Evolutionary conservation across 1,140 invertebrate genomes (phyloP), one percentile per base, ranked within the genome.

Genomic region (Drosophila nebulosa): DNA sequence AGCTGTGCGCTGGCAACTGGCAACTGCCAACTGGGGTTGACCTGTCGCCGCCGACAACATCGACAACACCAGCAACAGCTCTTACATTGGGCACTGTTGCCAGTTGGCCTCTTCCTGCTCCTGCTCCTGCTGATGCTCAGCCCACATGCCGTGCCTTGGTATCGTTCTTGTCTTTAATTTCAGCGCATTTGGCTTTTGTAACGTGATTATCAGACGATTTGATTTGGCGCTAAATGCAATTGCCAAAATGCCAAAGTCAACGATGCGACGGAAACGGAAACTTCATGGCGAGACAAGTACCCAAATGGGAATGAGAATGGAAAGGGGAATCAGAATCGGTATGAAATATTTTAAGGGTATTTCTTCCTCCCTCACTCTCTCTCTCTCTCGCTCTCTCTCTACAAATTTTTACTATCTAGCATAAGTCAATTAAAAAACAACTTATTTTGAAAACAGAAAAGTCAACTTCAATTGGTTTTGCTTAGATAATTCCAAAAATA

Each of bases 131-230:
- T 30, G 6, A 9, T 26, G 16, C 35, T 9, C 16, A 22, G 72
- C 62, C 79, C 75, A 76, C 79, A 76, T 85, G 76, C 80, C 52
- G 73, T 46, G 80, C 46, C 39, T 22, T 26, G 56, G 35, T 18
- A 27, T 4, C 27, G 35, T 60, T 75, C 78, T 88, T 88, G 75
- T 79, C 75, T 88, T 83, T 83, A 83, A 88, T 83, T 89, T 79
- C 78, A 59, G 70, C 78, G 69, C 89, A 90, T 77, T 90, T 91
- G 81, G 84, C 84, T 91, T 91, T 91, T 91, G 69, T 91, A 90
- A 91, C 85, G 64, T 83, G 90, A 91, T 91, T 91, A 91, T 89
- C 81, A 67, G 86, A 84, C 90, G 88, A 91, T 91, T 91, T 91
- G 88, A 91, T 91, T 91, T 91, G 85, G 81, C 85, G 81, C 89